Percentiles rank a stretch among this genome's conserved stretches.
Evolutionary conservation across 2,797 vertebrate species (phyloP).

Genomic region (Brachymystax lenok): DNA sequence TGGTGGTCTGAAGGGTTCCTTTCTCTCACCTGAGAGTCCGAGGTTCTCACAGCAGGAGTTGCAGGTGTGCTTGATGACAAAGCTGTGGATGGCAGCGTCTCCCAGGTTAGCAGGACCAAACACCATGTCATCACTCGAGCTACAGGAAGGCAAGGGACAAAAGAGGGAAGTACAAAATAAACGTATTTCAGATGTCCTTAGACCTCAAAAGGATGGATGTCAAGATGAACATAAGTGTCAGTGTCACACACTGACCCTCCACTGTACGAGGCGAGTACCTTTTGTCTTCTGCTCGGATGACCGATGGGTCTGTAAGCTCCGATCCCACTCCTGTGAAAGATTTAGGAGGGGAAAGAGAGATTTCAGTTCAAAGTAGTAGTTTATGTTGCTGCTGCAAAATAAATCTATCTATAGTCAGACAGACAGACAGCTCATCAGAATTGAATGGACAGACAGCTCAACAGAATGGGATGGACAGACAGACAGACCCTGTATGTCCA

Average conservation of each 20-base stretch:
- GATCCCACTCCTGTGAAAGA: constrained; percentile 85
- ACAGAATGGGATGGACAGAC: neutral
- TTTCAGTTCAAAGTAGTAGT: constrained; percentile 1
- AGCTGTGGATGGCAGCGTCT: constrained; percentile 85
- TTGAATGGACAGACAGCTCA: no score
- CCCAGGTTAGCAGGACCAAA: constrained; percentile 95
- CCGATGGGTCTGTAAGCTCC: constrained; percentile 93
- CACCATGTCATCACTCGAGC: constrained; percentile 75
- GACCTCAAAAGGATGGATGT: neutral
- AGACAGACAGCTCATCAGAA: no score
- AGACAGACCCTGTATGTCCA: constrained; percentile 88
- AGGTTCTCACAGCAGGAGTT: constrained; percentile 86
- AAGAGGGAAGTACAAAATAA: neutral
- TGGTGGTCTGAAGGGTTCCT: neutral
- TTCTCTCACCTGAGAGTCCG: constrained; percentile 82
- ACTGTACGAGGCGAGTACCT: constrained; percentile 55
- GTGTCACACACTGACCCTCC: constrained; percentile 59
- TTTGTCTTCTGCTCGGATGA: constrained; percentile 89
- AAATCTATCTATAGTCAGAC: neutral
- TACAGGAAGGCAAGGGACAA: constrained; percentile 6
- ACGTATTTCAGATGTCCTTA: neutral
- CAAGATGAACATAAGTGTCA: neutral
- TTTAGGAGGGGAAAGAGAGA: neutral
- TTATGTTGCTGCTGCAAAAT: no score
- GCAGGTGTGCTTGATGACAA: constrained; percentile 90